Conservation (phyloP, 2,113 vertebrate genomes). For the Eulemur rufifrons region DNA sequence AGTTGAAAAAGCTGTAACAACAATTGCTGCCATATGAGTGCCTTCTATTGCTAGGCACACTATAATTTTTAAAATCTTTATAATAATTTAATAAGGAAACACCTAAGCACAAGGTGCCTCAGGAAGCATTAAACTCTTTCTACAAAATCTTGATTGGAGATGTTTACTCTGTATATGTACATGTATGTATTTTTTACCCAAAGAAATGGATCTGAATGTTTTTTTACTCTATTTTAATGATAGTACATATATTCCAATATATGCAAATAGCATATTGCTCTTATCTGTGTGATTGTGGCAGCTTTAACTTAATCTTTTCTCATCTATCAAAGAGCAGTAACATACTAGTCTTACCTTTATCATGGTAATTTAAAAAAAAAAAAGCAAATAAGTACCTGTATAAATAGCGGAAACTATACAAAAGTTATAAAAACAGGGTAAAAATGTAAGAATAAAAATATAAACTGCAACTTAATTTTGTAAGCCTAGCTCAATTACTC, state of each 20-base stretch:
- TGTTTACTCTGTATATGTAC: not conserved
- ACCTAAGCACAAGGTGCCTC: not conserved
- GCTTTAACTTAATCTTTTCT: conserved; percentile 17
- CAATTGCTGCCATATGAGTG: not conserved
- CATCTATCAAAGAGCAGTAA: conserved; percentile 11
- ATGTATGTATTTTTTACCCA: not conserved
- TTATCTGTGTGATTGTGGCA: not conserved
- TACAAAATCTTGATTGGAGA: not conserved
- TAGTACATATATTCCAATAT: not conserved
- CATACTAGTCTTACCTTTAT: not conserved
- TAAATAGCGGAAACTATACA: conserved; percentile 22
- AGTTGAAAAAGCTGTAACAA: not conserved
- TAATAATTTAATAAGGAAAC: not conserved
- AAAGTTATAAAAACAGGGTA: not conserved
- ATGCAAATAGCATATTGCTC: not conserved
- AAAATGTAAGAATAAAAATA: conserved; percentile 1
- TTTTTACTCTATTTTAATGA: not conserved
- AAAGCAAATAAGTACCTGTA: not conserved
- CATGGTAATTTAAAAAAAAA: not conserved
- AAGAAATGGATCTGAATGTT: not conserved
- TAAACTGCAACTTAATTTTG: conserved; percentile 26
- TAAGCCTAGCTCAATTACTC: not conserved
- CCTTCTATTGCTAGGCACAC: not conserved
- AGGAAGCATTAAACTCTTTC: conserved; percentile 32
- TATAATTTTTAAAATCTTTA: not conserved